phyloP scores from a whole-genome alignment of 2,797 vertebrate genomes.

The Meda fulgida region DNA sequence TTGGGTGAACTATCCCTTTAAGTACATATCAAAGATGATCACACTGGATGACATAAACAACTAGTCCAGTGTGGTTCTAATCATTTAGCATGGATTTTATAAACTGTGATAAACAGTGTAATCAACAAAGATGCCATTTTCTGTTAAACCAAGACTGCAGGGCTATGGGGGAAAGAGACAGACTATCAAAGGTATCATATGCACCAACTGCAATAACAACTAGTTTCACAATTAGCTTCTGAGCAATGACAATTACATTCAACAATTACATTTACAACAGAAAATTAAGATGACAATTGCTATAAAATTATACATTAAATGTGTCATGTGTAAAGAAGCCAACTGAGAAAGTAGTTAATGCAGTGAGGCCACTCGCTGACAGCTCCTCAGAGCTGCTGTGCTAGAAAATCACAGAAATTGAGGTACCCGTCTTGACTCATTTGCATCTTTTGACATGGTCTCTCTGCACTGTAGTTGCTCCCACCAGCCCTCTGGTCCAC shows the following conservation, averaged over 20 bases:
- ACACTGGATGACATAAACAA: background rate
- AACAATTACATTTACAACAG: background rate
- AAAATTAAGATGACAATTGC: background rate
- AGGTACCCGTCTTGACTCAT: constrained; percentile 18
- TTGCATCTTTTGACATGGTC: constrained; percentile 34
- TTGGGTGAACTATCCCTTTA: background rate
- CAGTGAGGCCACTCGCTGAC: background rate
- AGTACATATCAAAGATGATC: background rate
- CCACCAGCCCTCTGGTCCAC: background rate
- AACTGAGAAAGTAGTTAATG: constrained; percentile 2
- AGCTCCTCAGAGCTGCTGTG: background rate
- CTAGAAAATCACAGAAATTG: background rate
- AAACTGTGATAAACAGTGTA: background rate
- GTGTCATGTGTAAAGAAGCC: background rate
- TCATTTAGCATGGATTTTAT: background rate
- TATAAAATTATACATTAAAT: background rate
- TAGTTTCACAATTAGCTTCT: background rate
- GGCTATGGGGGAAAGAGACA: background rate
- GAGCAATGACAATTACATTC: background rate
- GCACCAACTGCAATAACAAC: background rate
- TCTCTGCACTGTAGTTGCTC: background rate
- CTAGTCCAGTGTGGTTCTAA: background rate
- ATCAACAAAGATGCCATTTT: background rate
- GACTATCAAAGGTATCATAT: constrained; percentile 10
- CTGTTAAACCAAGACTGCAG: constrained; percentile 6